Base-by-base conservation (phyloP, 2,888 invertebrate genomes). In the Ischnura elegans region DNA sequence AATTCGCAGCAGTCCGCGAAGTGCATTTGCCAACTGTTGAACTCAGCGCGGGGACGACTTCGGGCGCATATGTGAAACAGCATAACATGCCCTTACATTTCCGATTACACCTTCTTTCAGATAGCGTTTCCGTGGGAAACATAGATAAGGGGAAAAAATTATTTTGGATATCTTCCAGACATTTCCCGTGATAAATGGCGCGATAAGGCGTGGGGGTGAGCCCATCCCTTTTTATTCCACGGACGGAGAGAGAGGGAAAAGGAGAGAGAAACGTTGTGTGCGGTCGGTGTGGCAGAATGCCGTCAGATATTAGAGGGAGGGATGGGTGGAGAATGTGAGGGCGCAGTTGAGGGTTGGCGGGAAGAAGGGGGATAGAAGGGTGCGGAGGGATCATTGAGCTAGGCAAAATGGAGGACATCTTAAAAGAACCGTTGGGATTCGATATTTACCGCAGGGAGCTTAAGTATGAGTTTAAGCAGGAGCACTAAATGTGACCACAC, bases 121-220 rank as follows among this genome's bases (percentile, higher is more conserved):
- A 86, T 86, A 86, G 46, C 43, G 10, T 86, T 86, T 86, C 86
- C 45, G 86, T 25, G 86, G 86, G 86, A 86, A 86, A 86, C 86
- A 86, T 86, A 46, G 86, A 45, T 76, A 76, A 85, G 86, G 85
- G 43, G 46, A 86, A n/a, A 86, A 86, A 86, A 86, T 25, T 86
- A 43, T 86, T 86, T 86, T 86, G 86, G 86, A 86, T 86, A 86
- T 86, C 86, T 86, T 86, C 86, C 86, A 86, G 46, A 86, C 43
- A 10, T 86, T 86, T 45, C 86, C 45, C 86, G 86, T 86, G 86
- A 86, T 86, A 86, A 86, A 86, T 86, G 86, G 86, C 86, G 46
- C 86, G 86, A 86, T 86, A 86, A 86, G 86, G 86, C 19, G 51
- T 51, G 51, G 61, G 61, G 61, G n/a, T 21, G 61, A 25, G 8